Evolutionary conservation across 2,113 vertebrate genomes (phyloP).

Genomic region (Tragelaphus imberbis): DNA sequence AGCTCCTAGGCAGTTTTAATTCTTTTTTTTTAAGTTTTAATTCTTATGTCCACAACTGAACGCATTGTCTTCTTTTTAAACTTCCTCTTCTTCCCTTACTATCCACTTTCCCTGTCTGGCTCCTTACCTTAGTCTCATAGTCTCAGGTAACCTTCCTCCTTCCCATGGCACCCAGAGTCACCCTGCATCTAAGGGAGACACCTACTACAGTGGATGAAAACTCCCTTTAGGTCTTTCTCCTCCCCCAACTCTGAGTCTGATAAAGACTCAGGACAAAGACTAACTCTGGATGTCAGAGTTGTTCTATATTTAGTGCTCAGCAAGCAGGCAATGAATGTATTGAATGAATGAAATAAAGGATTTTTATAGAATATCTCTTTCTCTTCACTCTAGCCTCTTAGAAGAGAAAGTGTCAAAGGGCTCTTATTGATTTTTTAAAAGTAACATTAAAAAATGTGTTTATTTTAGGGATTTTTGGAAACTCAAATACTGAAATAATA

Average conservation of each 20-base stretch:
- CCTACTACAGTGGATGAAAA: neutral
- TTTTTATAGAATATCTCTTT: neutral
- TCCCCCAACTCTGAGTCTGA: no score
- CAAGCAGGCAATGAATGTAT: neutral
- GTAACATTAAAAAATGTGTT: neutral
- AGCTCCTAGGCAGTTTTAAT: neutral
- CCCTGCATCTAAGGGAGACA: neutral
- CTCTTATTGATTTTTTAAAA: neutral
- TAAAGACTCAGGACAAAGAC: neutral
- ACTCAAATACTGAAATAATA: neutral
- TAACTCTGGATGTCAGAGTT: neutral
- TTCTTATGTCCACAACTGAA: neutral
- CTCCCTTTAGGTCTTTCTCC: neutral
- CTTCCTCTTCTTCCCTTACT: neutral
- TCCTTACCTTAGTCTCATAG: neutral
- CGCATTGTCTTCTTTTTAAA: neutral
- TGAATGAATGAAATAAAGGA: neutral
- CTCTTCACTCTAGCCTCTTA: neutral
- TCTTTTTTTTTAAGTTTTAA: neutral
- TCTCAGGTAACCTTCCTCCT: neutral
- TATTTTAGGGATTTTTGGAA: neutral
- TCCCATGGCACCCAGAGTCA: neutral
- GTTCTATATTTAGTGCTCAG: neutral
- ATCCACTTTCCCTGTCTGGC: neutral
- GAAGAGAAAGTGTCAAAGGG: neutral